Percentiles rank a stretch among this genome's conserved stretches.
These are phyloP conservation scores for Phortica okadai DNA, from an alignment of 2,888 invertebrate genomes.

Conservation along the genomic window DNA sequence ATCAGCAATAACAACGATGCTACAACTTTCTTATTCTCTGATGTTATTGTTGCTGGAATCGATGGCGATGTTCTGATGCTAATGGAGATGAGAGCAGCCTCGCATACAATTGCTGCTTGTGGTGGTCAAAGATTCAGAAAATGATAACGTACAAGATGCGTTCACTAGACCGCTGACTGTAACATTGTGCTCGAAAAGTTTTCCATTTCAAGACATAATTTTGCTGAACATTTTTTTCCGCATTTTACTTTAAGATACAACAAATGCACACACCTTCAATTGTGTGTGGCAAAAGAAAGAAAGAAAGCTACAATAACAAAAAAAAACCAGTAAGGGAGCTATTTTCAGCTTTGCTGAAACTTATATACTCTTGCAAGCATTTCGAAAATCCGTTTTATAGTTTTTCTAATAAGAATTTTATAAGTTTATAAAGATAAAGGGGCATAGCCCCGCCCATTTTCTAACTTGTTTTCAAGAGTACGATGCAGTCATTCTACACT, in stretches of 20 bases:
- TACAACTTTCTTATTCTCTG: constrained; percentile 49
- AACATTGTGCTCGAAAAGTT: constrained; percentile 49
- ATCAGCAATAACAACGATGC: constrained; percentile 21
- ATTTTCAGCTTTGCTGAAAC: too few relatives aligned
- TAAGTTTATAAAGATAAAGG: too few relatives aligned
- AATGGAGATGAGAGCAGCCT: too few relatives aligned
- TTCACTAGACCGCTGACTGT: constrained; percentile 38
- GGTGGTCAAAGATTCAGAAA: constrained; percentile 54
- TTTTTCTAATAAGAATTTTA: too few relatives aligned
- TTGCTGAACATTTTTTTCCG: constrained; percentile 60
- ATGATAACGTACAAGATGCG: constrained; percentile 54
- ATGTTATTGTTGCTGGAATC: background rate
- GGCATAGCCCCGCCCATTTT: too few relatives aligned
- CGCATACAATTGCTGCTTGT: background rate
- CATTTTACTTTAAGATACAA: constrained; percentile 45
- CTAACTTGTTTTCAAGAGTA: too few relatives aligned
- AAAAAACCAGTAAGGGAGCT: constrained; percentile 28
- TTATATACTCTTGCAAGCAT: too few relatives aligned
- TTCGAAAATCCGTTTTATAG: too few relatives aligned
- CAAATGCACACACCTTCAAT: constrained; percentile 1
- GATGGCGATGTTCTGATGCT: too few relatives aligned
- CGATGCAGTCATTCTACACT: too few relatives aligned
- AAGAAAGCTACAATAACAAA: background rate
- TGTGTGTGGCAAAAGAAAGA: constrained; percentile 3
- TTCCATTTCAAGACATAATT: constrained; percentile 62